Evolutionary conservation across 2,888 invertebrate species (phyloP).

Genomic region (Saturnia japonica): DNA sequence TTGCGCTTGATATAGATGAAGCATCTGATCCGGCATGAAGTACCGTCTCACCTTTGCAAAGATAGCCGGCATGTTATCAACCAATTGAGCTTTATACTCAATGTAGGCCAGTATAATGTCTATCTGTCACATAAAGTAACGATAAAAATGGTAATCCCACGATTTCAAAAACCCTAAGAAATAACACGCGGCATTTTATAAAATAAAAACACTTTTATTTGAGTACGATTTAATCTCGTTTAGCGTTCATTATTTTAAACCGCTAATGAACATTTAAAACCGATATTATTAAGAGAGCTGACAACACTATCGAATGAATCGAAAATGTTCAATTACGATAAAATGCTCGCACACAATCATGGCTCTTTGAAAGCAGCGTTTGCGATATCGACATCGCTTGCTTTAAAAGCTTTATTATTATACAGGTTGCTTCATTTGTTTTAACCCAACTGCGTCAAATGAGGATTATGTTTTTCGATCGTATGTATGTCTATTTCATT

Average conservation of each 20-base stretch:
- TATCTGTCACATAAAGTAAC: background rate
- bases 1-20: too few relatives aligned
- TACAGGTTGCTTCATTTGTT: constrained; percentile 5
- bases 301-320: constrained; percentile 17
- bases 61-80: too few relatives aligned
- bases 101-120: too few relatives aligned
- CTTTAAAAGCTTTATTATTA: constrained; percentile 15
- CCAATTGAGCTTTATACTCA: too few relatives aligned
- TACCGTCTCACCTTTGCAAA: too few relatives aligned
- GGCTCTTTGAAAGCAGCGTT: constrained; percentile 19
- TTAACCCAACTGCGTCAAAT: too few relatives aligned
- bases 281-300: constrained; percentile 17
- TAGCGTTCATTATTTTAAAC: constrained; percentile 20
- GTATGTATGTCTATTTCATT: too few relatives aligned
- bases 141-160: background rate
- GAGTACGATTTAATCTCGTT: constrained; percentile 14
- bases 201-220: background rate
- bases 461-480: too few relatives aligned
- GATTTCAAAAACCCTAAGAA: background rate
- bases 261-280: constrained; percentile 24
- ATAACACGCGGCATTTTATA: background rate
- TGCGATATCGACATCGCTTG: constrained; percentile 16
- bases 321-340: constrained; percentile 22
- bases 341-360: constrained; percentile 22
- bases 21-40: too few relatives aligned